Conservation (phyloP, 1,140 invertebrate genomes). For the Tetragnatha versicolor region DNA sequence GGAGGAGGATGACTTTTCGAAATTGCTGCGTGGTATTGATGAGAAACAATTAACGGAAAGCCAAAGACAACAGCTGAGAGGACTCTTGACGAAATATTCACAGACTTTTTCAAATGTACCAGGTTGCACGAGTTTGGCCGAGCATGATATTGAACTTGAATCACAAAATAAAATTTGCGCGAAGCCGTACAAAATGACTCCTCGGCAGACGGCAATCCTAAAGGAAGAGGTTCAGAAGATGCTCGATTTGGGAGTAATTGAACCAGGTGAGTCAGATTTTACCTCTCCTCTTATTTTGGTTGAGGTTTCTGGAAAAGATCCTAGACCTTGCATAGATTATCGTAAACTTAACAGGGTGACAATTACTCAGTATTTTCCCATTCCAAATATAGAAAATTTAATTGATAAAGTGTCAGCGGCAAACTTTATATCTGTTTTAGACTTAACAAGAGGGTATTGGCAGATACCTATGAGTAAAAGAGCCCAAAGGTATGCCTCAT, state of each 20-base stretch:
- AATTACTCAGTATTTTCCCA: slow-evolving; percentile 11
- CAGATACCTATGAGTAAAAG: slow-evolving; percentile 7
- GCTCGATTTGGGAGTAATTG: slow-evolving; percentile 16
- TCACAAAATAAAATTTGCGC: not conserved
- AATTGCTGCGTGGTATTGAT: too few species aligned
- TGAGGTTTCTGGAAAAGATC: not conserved
- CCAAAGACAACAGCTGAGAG: too few species aligned
- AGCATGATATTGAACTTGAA: slow-evolving; percentile 10
- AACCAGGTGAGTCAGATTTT: slow-evolving; percentile 13
- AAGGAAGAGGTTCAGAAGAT: slow-evolving; percentile 18
- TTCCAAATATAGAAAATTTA: not conserved
- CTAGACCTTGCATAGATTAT: slow-evolving; percentile 8
- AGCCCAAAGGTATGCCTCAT: slow-evolving; percentile 2
- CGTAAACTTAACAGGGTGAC: not conserved
- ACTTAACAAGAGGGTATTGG: not conserved
- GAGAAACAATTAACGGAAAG: too few species aligned
- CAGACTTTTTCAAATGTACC: slow-evolving; percentile 10
- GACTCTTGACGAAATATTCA: too few species aligned
- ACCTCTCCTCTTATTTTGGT: not conserved
- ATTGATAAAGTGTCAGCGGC: not conserved
- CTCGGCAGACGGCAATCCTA: not conserved
- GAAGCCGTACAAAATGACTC: not conserved
- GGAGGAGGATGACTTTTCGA: too few species aligned
- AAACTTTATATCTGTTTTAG: not conserved
- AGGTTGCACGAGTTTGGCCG: slow-evolving; percentile 18